Base-by-base conservation (phyloP, 2,113 vertebrate species). In the Scolopax mira region DNA sequence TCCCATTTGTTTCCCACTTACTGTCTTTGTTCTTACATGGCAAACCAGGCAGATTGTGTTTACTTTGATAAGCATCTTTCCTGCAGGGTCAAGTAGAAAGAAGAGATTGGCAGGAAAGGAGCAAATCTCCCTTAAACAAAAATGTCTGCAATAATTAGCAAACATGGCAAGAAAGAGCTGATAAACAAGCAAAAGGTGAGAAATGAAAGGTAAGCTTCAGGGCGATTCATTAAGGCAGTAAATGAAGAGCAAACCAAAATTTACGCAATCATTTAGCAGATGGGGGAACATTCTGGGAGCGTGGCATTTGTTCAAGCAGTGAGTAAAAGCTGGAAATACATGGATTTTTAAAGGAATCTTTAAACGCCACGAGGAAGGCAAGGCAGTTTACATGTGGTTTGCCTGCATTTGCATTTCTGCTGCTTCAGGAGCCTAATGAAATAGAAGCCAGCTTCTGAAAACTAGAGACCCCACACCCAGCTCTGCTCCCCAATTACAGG, bases 61-160 rank as follows among this genome's bases (percentile, higher is more conserved):
- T 74, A 19, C 73, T 94, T 52, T 65, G 69, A 61, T 14, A 46
- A 57, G 62, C 46, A 58, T 44, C 73, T 65, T 65, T 39, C 37
- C 89, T 52, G 54, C 55, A 51, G 51, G 82, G 89, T 94, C 89
- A 84, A 91, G 52, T 35, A 49, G 80, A 60, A 71, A 65, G 67
- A 78, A 66, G 64, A 75, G 90, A 70, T 30, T 70, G 93, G 78
- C 83, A 91, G 92, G 67, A 85, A 96, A 93, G 55, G 86, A 88
- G 78, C 70, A 96, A 92, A 90, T 48, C 61, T 41, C 71, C 88
- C 80, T 78, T 73, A 33, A 73, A 82, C 33, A 78, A 61, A 90
- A 71, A 69, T 15, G 61, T 78, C 82, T 91, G 62, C 51, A 69
- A n/a, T 73, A 79, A 95, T 94, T 92, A 94, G 67, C 37, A 49